Base-by-base conservation (phyloP, 2,113 vertebrate species). In the Pithys albifrons region DNA sequence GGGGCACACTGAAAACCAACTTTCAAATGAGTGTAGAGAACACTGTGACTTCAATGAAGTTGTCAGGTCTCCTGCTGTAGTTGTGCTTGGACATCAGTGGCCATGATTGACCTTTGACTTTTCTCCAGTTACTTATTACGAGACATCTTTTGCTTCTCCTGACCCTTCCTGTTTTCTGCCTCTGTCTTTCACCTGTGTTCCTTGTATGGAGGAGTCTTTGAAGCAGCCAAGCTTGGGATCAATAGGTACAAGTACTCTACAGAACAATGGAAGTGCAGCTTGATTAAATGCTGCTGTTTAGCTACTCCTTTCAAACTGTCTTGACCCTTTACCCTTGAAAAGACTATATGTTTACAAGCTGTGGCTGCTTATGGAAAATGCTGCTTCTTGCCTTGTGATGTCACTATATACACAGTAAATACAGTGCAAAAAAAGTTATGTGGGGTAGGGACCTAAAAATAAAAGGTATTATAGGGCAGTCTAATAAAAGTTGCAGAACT, bases 51-150 rank as follows among this genome's bases (percentile, higher is more conserved):
- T 67, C n/a, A 54, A 76, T 76, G 83, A 94, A 93, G 92, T 72
- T 85, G 87, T 97, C 89, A 69, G 94, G 33, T 97, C 96, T 93
- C 71, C 64, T 93, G 88, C 93, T 90, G 83, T 91, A 97, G 97
- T 97, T 98, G 81, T 97, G 95, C 94, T 94, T 95, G 95, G 98
- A 93, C 97, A 96, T 99, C 98, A 98, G 94, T 97, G 96, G 95
- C 97, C 94, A 87, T 71, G 69, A 17, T 9, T 95, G 96, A 97
- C 98, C 98, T 96, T 29, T 97, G 97, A 98, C 98, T 98, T 91
- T 16, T 81, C 88, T 89, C 95, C 69, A 85, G 96, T 97, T 97
- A 87, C 74, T 93, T 97, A 77, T 96, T 96, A 96, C 96, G 93
- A 78, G 82, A 17, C 62, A 75, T 67, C 84, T 96, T 97, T 98